phyloP scores from a whole-genome alignment of 2,888 invertebrate species.

The Meta bourneti region DNA sequence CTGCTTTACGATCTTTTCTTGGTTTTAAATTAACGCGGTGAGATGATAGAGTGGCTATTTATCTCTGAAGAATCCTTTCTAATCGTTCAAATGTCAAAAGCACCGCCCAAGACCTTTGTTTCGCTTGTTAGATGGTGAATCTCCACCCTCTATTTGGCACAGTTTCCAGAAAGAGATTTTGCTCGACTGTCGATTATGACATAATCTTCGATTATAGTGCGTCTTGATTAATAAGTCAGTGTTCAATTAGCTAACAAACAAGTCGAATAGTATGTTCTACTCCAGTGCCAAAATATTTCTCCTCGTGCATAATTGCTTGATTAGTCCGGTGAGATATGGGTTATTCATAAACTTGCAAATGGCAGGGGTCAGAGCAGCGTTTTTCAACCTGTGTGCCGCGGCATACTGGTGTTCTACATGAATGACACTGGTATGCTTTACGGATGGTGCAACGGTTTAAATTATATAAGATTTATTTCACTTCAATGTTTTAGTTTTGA shows the following conservation, averaged over 20 bases:
- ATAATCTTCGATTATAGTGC: conserved; percentile 23
- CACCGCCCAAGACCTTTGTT: conserved; percentile 7
- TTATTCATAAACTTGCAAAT: no score
- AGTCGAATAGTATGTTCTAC: no score
- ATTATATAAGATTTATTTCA: no score
- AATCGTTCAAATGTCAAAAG: conserved; percentile 52
- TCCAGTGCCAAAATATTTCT: no score
- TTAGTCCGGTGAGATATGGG: no score
- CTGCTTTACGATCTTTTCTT: background rate
- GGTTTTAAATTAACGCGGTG: background rate
- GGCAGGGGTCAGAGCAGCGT: no score
- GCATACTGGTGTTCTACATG: no score
- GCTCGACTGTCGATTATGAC: background rate
- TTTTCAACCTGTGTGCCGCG: no score
- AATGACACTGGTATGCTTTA: no score
- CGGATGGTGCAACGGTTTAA: no score
- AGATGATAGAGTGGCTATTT: background rate
- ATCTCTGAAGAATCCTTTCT: conserved; percentile 5
- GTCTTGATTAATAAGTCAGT: background rate
- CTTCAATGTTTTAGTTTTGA: no score
- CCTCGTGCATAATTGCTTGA: no score
- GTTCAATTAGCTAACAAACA: background rate
- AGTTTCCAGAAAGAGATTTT: background rate
- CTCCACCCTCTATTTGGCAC: conserved; percentile 51
- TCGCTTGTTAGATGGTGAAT: background rate